Conservation (phyloP, 2,113 vertebrate genomes). For the Hippolais icterina region DNA sequence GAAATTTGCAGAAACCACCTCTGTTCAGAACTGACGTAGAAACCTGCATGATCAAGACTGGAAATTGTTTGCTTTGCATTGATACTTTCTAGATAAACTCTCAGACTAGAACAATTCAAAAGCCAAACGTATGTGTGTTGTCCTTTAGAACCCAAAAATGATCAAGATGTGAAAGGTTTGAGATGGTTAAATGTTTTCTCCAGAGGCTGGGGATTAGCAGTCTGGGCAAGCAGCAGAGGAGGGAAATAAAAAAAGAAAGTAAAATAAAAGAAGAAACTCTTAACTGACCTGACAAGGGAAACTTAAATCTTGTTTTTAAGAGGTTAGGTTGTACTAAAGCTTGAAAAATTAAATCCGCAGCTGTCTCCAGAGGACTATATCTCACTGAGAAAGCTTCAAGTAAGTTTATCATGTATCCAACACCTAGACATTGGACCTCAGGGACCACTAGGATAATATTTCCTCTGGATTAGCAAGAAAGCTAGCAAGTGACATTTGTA, state of each 20-base stretch:
- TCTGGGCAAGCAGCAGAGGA: slow-evolving; percentile 71
- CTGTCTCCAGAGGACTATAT: slow-evolving; percentile 73
- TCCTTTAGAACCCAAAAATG: slow-evolving; percentile 19
- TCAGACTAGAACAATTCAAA: not conserved
- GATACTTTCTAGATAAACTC: not conserved
- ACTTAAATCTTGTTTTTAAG: slow-evolving; percentile 80
- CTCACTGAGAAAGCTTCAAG: slow-evolving; percentile 74
- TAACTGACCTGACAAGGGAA: slow-evolving; percentile 77
- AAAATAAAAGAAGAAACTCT: slow-evolving; percentile 72
- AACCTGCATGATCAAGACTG: not conserved
- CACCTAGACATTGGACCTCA: slow-evolving; percentile 78
- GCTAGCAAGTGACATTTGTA: slow-evolving; percentile 74
- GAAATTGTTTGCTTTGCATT: not conserved
- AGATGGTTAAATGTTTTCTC: slow-evolving; percentile 60
- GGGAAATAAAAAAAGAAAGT: slow-evolving; percentile 20
- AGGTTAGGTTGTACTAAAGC: slow-evolving; percentile 70
- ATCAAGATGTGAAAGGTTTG: slow-evolving; percentile 32
- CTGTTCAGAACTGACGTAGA: not conserved
- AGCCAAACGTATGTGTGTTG: not conserved
- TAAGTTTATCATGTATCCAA: slow-evolving; percentile 82
- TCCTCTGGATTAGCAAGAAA: slow-evolving; percentile 79
- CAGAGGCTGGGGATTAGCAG: slow-evolving; percentile 63
- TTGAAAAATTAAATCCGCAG: slow-evolving; percentile 75
- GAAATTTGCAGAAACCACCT: not conserved
- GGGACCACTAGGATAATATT: slow-evolving; percentile 78